Conservation (phyloP, 2,113 vertebrate species). For the Chiloscyllium plagiosum region DNA sequence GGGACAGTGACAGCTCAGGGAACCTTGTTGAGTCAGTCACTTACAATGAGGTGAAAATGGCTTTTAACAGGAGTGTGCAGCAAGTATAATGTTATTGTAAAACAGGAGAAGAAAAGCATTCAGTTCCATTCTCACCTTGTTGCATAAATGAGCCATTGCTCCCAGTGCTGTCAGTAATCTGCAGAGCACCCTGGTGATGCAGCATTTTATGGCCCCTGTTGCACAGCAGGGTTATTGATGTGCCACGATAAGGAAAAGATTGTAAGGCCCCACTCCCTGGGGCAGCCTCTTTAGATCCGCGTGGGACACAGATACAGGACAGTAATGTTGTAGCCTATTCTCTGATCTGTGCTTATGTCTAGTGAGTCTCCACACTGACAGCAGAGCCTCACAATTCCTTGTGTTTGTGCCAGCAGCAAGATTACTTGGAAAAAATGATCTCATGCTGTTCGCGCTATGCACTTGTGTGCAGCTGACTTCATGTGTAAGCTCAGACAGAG, state of each 20-base stretch:
- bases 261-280: background rate
- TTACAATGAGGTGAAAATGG: background rate
- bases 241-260: background rate
- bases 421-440: conserved; percentile 30
- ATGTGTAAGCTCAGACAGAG: background rate
- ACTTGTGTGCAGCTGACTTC: conserved; percentile 18
- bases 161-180: background rate
- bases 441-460: conserved; percentile 17
- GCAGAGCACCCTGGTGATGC: background rate
- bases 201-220: background rate
- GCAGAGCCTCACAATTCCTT: background rate
- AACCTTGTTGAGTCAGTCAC: background rate
- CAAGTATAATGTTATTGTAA: background rate
- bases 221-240: background rate
- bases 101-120: background rate
- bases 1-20: background rate
- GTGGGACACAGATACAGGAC: background rate
- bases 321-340: background rate
- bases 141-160: background rate
- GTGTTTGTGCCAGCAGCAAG: conserved; percentile 27
- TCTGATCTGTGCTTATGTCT: background rate
- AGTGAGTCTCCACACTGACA: conserved; percentile 11
- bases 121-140: background rate
- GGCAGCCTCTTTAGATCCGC: background rate
- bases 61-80: background rate